Percentiles rank a stretch among this genome's conserved stretches.
These are phyloP conservation scores for Gymnocypris eckloni DNA, from an alignment of 2,797 vertebrate genomes.

Conservation along the genomic window DNA sequence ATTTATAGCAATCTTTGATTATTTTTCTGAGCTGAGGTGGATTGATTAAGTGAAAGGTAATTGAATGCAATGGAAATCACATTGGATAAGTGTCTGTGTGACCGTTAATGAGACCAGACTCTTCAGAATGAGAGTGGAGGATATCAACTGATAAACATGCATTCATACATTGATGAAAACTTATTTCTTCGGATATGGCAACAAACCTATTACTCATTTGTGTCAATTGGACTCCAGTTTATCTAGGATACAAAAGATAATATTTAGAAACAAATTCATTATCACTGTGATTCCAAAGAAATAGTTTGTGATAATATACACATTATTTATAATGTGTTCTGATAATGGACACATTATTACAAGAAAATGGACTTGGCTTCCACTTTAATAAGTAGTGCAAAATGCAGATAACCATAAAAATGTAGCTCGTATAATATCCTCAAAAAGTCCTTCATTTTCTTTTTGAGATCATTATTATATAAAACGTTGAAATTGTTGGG, in stretches of 20 bases:
- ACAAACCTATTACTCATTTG: background rate
- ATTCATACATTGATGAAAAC: conserved; percentile 9
- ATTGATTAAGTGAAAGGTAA: conserved; percentile 52
- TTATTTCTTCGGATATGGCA: conserved; percentile 1
- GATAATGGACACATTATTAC: conserved; percentile 12
- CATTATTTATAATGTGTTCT: conserved; percentile 9
- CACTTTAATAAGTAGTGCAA: background rate
- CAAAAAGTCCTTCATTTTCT: background rate
- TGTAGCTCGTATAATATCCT: background rate
- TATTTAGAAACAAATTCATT: background rate
- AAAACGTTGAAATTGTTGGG: background rate
- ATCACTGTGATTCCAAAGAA: background rate
- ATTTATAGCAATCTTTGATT: conserved; percentile 53
- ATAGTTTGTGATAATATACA: conserved; percentile 1
- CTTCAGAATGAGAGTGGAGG: background rate
- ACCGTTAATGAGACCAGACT: conserved; percentile 34
- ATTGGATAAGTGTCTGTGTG: conserved; percentile 19
- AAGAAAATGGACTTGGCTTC: background rate
- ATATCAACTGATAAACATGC: conserved; percentile 16
- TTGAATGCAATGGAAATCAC: conserved; percentile 49
- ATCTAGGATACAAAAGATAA: background rate
- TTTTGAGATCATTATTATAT: background rate
- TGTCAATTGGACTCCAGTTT: background rate
- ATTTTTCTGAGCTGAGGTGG: conserved; percentile 47
- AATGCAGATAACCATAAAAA: background rate